Percentiles rank a stretch among this genome's conserved stretches.
Conservation (phyloP, 2,797 vertebrate genomes). For the Melanotaenia parkinsoni region DNA sequence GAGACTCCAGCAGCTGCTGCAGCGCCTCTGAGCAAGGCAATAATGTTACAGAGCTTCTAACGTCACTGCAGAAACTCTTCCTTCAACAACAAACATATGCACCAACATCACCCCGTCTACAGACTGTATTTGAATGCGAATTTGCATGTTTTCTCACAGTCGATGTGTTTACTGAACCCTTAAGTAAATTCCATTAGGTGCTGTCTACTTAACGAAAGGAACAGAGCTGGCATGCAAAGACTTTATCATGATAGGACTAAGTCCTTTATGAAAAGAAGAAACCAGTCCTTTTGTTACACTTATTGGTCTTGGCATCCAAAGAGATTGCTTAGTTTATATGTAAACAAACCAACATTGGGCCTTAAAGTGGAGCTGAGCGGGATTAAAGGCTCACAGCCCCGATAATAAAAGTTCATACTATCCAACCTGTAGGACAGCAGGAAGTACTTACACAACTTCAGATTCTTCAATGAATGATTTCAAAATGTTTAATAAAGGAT, state of each 20-base stretch:
- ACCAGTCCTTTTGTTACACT: background rate
- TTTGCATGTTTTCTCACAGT: constrained; percentile 27
- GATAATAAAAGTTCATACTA: background rate
- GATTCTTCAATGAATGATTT: background rate
- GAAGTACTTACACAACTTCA: background rate
- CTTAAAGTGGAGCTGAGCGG: background rate
- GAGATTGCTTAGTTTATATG: background rate
- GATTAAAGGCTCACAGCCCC: background rate
- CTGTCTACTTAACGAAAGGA: background rate
- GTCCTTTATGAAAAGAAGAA: background rate
- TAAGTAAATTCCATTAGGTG: background rate
- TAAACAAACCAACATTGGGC: background rate
- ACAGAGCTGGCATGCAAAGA: background rate
- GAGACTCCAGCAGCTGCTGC: constrained; percentile 6
- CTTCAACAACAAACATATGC: background rate
- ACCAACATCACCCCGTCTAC: background rate
- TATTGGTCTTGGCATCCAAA: rapidly evolving
- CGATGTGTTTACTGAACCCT: background rate
- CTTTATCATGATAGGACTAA: background rate
- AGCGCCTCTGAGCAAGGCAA: constrained; percentile 5
- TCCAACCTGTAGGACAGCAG: background rate
- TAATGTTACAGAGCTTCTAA: too few species aligned
- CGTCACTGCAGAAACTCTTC: background rate
- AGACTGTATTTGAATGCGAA: constrained; percentile 23
- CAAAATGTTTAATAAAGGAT: background rate